Conservation (phyloP, 2,113 vertebrate genomes). For the Nothobranchius furzeri region DNA sequence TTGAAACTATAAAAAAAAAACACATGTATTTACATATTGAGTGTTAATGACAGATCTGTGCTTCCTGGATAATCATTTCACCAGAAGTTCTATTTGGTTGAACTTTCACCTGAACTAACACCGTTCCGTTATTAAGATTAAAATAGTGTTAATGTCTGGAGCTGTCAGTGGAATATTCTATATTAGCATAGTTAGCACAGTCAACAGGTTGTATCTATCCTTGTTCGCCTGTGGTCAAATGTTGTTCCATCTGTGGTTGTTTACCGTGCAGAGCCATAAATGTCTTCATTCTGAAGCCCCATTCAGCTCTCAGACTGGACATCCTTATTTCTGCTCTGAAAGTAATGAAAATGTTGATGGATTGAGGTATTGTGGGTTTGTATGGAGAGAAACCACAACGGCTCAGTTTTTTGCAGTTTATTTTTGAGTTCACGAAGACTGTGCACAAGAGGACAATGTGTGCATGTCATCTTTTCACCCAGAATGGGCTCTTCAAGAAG, state of each 20-base stretch:
- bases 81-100: constrained; percentile 16
- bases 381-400: constrained; percentile 44
- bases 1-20: constrained; percentile 13
- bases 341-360: constrained; percentile 77
- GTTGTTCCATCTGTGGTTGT: constrained; percentile 83
- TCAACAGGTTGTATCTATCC: constrained; percentile 82
- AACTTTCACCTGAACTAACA: constrained; percentile 45
- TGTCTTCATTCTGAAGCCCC: constrained; percentile 74
- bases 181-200: constrained; percentile 67
- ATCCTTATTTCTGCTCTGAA: constrained; percentile 73
- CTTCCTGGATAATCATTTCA: constrained; percentile 1
- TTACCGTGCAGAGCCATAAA: constrained; percentile 77
- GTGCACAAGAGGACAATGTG: constrained; percentile 43
- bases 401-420: constrained; percentile 58
- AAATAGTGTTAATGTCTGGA: constrained; percentile 60
- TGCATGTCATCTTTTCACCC: constrained; percentile 20
- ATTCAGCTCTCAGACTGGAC: constrained; percentile 77
- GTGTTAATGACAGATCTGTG: constrained; percentile 14
- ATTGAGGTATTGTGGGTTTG: constrained; percentile 72
- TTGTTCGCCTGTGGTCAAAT: constrained; percentile 76
- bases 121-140: constrained; percentile 56
- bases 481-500: constrained; percentile 12
- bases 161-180: constrained; percentile 80
- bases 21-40: not conserved
- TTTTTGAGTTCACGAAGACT: constrained; percentile 50